phyloP scores from a whole-genome alignment of 2,797 vertebrate species.

The Bradypodion ventrale region DNA sequence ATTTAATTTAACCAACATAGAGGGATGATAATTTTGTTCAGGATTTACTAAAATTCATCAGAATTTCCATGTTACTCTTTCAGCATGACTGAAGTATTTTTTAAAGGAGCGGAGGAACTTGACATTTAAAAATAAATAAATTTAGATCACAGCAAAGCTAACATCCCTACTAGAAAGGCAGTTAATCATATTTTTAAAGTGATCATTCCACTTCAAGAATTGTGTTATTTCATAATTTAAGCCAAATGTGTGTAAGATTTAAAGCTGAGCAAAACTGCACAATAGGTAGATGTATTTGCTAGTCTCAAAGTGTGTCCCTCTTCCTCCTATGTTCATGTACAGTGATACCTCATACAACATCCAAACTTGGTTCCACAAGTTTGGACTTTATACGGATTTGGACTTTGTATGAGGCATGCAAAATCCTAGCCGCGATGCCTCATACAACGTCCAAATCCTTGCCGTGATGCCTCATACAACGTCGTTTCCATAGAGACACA shows the following conservation, averaged over 20 bases:
- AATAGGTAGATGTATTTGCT: constrained; percentile 29
- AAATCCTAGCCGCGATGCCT: too few relatives aligned
- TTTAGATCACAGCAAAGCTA: background rate
- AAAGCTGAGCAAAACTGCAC: background rate
- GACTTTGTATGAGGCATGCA: too few relatives aligned
- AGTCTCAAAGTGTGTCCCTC: constrained; percentile 1
- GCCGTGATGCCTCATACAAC: too few relatives aligned
- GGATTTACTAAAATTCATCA: background rate
- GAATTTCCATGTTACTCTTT: too few relatives aligned
- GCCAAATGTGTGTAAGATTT: background rate
- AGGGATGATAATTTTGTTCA: background rate
- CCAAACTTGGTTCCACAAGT: too few relatives aligned
- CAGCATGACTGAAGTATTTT: too few relatives aligned
- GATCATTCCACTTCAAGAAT: background rate
- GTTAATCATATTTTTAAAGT: background rate
- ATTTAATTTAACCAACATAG: background rate
- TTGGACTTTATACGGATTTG: too few relatives aligned
- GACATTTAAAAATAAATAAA: background rate
- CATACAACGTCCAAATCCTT: too few relatives aligned
- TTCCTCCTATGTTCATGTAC: too few relatives aligned
- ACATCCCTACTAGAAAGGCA: background rate
- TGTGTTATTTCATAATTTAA: background rate
- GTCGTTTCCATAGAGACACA: too few relatives aligned
- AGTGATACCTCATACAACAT: too few relatives aligned
- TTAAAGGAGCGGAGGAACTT: background rate